Evolutionary conservation across 2,888 invertebrate species (phyloP), one percentile per base, ranked within the genome.

Genomic region (Girardia tigrina): DNA sequence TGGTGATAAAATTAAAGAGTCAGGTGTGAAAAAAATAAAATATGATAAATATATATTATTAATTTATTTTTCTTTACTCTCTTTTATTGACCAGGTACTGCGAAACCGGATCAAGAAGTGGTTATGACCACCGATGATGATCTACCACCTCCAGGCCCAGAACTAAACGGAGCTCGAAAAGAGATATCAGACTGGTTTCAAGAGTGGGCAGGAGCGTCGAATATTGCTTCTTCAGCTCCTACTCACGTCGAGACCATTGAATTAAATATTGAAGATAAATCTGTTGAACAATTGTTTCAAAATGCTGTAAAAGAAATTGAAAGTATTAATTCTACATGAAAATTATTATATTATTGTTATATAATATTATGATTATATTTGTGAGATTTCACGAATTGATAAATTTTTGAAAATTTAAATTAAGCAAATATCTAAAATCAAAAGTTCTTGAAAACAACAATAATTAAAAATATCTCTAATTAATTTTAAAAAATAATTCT

Each of bases 1-100:
- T 8, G 79, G 79, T 56, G 79, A 78, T 29, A 83, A 82, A 75
- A 80, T 78, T 42, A 78, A 79, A 75, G 81, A 81, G 73, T 80
- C 75, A 42, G 78, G 72, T 72, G 76, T 76, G 26, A 75, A 42
- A 20, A 29, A 70, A 56, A 20, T 56, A 12, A 8, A 56, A 12
- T 8, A 36, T 12, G 8, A 12, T 56, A 12, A 56, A 8, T 12
- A 56, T 56, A 8, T 56, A 56, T 56, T 56, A 56, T 56, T 12
- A 12, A 4, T n/a, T 4, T 56, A 12, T 8, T n/a, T 56, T 56
- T 56, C 23, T 8, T 4, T 56, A 16, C n/a, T 16, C n/a, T 36
- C 16, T 12, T 12, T 36, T 12, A 36, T 36, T 36, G 16, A 36
- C 23, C 23, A 56, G 56, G 56, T 12, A 56, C 56, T 56, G 56